These are phyloP conservation scores for Serrognathus titanus DNA, from an alignment of 2,888 invertebrate genomes.

Conservation along the genomic window DNA sequence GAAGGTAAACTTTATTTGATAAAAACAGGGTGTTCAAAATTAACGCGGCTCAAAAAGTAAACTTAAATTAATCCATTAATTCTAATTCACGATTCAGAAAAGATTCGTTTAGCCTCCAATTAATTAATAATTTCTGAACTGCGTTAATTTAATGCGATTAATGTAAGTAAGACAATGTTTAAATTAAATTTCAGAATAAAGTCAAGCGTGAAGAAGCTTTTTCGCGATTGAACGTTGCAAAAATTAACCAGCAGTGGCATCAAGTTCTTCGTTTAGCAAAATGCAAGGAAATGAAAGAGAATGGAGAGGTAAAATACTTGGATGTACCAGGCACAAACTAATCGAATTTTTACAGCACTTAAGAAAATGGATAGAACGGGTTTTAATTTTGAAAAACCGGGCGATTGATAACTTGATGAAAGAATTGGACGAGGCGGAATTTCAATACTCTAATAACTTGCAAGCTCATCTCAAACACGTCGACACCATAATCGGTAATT, in stretches of 20 bases:
- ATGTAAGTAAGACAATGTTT: no score
- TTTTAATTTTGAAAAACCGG: conserved; percentile 66
- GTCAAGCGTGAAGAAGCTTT: conserved; percentile 77
- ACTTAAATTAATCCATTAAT: no score
- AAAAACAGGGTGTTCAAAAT: not conserved
- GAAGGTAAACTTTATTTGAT: conserved; percentile 56
- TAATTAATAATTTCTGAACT: no score
- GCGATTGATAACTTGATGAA: conserved; percentile 61
- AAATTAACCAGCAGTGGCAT: conserved; percentile 84
- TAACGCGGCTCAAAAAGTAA: no score
- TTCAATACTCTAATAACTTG: conserved; percentile 69
- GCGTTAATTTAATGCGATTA: no score
- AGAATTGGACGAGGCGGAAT: conserved; percentile 68
- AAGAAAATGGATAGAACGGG: conserved; percentile 58
- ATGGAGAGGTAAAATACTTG: conserved; percentile 57
- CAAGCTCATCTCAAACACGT: conserved; percentile 70
- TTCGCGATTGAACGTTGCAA: conserved; percentile 74
- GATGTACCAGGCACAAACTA: not conserved
- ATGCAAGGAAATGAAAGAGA: conserved; percentile 68
- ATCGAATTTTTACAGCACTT: conserved; percentile 48
- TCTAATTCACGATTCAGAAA: not conserved
- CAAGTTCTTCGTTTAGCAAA: conserved; percentile 72
- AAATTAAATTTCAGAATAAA: conserved; percentile 62
- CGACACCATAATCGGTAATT: conserved; percentile 64
- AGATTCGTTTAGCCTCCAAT: no score